Base-by-base conservation (phyloP, 2,113 vertebrate genomes). In the Burhinus bistriatus region DNA sequence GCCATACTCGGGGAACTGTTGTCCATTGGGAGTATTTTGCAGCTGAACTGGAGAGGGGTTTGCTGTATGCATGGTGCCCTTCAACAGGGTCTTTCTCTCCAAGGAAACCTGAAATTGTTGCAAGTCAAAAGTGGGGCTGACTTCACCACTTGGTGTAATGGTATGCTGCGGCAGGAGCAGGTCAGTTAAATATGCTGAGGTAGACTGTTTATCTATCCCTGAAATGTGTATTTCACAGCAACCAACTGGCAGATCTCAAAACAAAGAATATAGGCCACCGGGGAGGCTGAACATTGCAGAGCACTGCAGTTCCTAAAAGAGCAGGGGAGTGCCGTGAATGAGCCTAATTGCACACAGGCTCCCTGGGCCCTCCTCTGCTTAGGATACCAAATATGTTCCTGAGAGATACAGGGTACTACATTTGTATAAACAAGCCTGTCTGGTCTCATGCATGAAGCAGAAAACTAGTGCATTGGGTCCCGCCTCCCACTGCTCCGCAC, bases 1-100 rank as follows among this genome's bases (percentile, higher is more conserved):
- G 3, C 16, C 0, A 0, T 25, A 32, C 2, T 1, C 12, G 11
- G 16, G 29, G 23, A 89, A 40, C n/a, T 73, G 17, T 27, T 69
- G 47, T n/a, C 40, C n/a, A 19, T 15, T 10, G 27, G 11, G 29
- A 40, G 18, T 25, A 23, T 55, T 76, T 66, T 72, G 18, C 45
- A 81, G 47, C 42, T 1, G 13, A 75, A 68, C 12, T 34, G 51
- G 30, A 66, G 36, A 61, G 7, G 18, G 34, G 45, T 26, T 25
- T 65, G 45, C 54, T 66, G 12, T 36, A 34, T 2, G 1, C 13
- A 19, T 6, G 20, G 29, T 69, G 34, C 10, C 26, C 17, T 90
- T 76, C 70, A 47, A 66, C 44, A 21, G 25, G 6, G 14, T 38
- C 26, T 68, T 80, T 40, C 47, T 69, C 32, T 47, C 21, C 47